Conservation (phyloP, 2,888 invertebrate genomes). For the Lepidocyrtinus sp. region DNA sequence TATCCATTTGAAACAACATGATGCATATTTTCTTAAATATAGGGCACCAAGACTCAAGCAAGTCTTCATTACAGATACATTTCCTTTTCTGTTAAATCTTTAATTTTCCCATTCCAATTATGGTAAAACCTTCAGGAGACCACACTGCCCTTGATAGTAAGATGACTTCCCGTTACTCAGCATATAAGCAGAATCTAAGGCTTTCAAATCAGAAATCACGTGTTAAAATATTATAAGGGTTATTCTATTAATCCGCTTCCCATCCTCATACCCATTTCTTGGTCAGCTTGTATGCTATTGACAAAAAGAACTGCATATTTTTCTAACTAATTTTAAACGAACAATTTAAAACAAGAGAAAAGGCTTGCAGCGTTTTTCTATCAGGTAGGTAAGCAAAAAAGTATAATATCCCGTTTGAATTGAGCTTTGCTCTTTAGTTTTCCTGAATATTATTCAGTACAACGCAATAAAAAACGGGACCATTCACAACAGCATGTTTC, state of each 20-base stretch:
- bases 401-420: not conserved
- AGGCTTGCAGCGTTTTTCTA: not conserved
- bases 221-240: not conserved
- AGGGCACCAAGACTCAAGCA: constrained; percentile 28
- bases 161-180: constrained; percentile 47
- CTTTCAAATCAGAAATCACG: constrained; percentile 41
- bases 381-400: not conserved
- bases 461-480: not conserved
- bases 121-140: constrained; percentile 49
- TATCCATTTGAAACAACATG: constrained; percentile 27
- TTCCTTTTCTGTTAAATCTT: constrained; percentile 54
- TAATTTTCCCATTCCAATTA: constrained; percentile 54
- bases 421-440: no score
- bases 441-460: no score
- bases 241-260: not conserved
- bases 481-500: not conserved
- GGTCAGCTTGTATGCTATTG: not conserved
- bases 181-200: constrained; percentile 4
- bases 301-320: not conserved
- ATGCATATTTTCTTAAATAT: constrained; percentile 34
- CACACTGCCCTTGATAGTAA: constrained; percentile 38
- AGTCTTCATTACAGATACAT: constrained; percentile 31
- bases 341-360: not conserved
- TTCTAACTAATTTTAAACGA: not conserved
- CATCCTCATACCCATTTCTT: not conserved